Base-by-base conservation (phyloP, 2,888 invertebrate species). In the Nebria salina region DNA sequence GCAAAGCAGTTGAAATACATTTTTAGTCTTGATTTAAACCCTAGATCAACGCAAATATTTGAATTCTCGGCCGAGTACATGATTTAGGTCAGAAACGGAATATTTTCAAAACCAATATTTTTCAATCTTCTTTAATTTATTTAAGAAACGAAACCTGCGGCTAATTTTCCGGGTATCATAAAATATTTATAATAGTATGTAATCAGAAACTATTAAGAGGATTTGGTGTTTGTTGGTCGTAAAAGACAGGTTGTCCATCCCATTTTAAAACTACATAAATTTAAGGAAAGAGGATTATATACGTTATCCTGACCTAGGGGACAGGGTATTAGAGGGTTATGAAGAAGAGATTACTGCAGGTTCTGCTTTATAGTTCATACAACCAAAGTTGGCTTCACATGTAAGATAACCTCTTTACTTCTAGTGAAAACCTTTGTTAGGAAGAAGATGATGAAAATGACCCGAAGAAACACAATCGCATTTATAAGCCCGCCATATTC, bases 321-420 rank as follows among this genome's bases (percentile, higher is more conserved):
- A 66, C 43, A 68, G 76, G 77, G 77, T 65, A 77, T 76, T 76
- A 76, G 70, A 54, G 64, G 72, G 77, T 77, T 77, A 77, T 77
- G 72, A 77, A 77, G 65, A 54, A 65, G 65, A 72, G 77, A 77
- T 77, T 77, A 77, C 65, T 26, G 64, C 64, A 64, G 72, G 77
- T 77, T 72, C 77, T 72, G 65, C 72, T 77, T 77, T 77, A 77
- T 72, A 77, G 77, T 65, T 26, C 72, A 54, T 54, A 8, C 54
- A 54, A 6, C 54, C 54, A 54, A 54, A 54, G 54, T 13, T 54
- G 54, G 54, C 54, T 54, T 54, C 2, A 3, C 13, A 54, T 54
- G 7, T 54, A 54, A 54, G 54, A 54, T 54, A 54, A 54, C 54
- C 6, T 13, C 54, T 54, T 54, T 13, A 2, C 54, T 13, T 54